Base-by-base conservation (phyloP, 2,113 vertebrate species). In the Triplophysa siluroides region DNA sequence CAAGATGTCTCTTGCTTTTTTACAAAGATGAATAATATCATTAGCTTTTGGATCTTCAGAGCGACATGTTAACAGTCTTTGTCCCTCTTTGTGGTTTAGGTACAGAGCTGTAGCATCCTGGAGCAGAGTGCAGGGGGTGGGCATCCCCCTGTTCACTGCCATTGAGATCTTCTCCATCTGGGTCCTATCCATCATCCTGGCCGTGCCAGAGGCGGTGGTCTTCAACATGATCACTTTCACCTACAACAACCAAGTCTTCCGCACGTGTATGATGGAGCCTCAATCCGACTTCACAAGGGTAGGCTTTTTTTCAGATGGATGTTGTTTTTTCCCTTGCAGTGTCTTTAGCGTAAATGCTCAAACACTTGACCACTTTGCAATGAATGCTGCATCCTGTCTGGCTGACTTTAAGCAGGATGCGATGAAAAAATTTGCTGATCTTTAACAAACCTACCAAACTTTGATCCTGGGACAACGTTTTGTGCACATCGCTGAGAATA, bases 81-180 rank as follows among this genome's bases (percentile, higher is more conserved):
- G 18, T 85, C 23, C 41, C 29, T 38, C 5, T 68, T 6, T 74
- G 11, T 83, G 54, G 85, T 86, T 24, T 89, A 99, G 98, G 89
- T 99, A 99, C 77, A 92, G 96, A 83, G 98, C 98, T 12, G 98
- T 99, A 77, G 97, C 96, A 0, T 99, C 98, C 5, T 99, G 97
- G 97, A 99, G 95, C 86, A 94, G 98, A 13, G 97, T 99, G 9
- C 98, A 99, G 85, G 96, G 98, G 10, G 98, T 97, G 29, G 98
- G 97, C 74, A 93, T 99, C 79, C 97, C 97, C 1, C 90, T 95
- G 83, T 83, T 95, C 63, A 99, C 98, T 1, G 94, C 97, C 76
- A 91, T 98, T 33, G 96, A 99, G 88, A 98, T 99, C 21, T 80
- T 95, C 77, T 90, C 93, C 79, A 96, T 99, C 66, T 99, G 98